These are phyloP conservation scores for Exocentrus adspersus DNA, from an alignment of 2,888 invertebrate species.

Conservation along the genomic window DNA sequence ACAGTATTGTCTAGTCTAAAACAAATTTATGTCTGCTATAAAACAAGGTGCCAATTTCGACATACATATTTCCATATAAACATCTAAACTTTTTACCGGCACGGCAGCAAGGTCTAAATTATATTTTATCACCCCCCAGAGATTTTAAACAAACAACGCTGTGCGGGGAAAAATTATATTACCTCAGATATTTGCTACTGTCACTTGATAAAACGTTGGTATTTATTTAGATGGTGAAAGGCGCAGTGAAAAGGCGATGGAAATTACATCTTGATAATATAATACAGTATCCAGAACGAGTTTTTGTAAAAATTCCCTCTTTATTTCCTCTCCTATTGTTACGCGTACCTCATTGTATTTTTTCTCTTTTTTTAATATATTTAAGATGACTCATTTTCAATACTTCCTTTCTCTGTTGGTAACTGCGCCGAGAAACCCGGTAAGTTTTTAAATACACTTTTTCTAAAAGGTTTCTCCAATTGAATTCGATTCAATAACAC, in stretches of 20 bases:
- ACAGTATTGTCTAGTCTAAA: constrained; percentile 45
- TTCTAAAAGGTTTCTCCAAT: neutral
- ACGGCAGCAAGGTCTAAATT: constrained; percentile 1
- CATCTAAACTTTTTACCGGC: constrained; percentile 8
- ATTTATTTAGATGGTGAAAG: neutral
- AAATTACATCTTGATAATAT: constrained; percentile 1
- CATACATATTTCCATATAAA: constrained; percentile 28
- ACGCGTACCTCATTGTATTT: neutral
- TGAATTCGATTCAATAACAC: neutral
- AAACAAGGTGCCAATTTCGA: constrained; percentile 38
- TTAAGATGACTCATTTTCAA: neutral
- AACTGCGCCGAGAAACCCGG: neutral
- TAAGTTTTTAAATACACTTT: neutral
- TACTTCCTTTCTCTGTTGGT: neutral
- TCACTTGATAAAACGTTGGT: neutral
- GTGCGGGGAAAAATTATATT: neutral
- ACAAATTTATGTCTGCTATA: constrained; percentile 39
- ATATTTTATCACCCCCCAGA: constrained; percentile 4
- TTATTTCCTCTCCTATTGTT: constrained; percentile 1
- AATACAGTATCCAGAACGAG: neutral
- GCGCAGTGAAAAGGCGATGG: neutral
- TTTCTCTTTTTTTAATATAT: neutral
- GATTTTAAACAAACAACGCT: neutral
- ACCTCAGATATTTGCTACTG: neutral
- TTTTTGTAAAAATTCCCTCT: neutral